These are phyloP conservation scores for Glomeris maerens DNA, from an alignment of 1,140 invertebrate genomes.

Conservation along the genomic window DNA sequence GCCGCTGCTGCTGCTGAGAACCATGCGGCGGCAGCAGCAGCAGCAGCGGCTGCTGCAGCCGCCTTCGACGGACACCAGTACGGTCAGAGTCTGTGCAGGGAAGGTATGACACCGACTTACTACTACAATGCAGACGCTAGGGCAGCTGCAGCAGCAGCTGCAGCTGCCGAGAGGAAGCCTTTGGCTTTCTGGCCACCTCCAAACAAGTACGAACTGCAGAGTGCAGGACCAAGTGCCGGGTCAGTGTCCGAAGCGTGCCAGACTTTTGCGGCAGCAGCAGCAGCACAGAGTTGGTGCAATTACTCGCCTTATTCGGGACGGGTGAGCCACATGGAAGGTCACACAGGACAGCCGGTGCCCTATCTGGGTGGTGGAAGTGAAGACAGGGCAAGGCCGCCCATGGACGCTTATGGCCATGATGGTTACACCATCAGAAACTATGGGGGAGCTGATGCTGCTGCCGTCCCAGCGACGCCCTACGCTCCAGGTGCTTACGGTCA, in stretches of 20 bases:
- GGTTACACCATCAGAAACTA: conserved; percentile 57
- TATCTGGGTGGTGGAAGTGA: conserved; percentile 48
- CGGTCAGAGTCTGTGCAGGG: conserved; percentile 39
- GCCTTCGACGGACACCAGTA: conserved; percentile 27
- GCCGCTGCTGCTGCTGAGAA: conserved; percentile 46
- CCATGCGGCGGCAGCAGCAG: conserved; percentile 44
- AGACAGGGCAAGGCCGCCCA: conserved; percentile 42
- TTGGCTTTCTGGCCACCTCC: conserved; percentile 51
- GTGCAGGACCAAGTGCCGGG: conserved; percentile 36
- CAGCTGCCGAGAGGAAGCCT: conserved; percentile 33
- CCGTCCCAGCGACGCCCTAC: conserved; percentile 59
- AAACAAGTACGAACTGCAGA: conserved; percentile 28
- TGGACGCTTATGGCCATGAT: conserved; percentile 56
- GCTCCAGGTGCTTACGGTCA: conserved; percentile 46
- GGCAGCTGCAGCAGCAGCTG: conserved; percentile 29
- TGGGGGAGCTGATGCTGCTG: conserved; percentile 51
- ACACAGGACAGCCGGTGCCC: conserved; percentile 26
- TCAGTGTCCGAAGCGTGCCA: conserved; percentile 43
- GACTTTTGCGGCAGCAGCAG: conserved; percentile 43
- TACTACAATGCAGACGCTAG: conserved; percentile 45
- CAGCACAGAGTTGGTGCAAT: conserved; percentile 53
- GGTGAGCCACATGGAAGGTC: conserved; percentile 25
- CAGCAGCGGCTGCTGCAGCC: conserved; percentile 48
- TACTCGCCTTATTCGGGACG: conserved; percentile 43
- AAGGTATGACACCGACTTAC: conserved; percentile 51